Evolutionary conservation across 1,140 invertebrate species (phyloP), one percentile per base, ranked within the genome.

Genomic region (Metopolophium dirhodum): DNA sequence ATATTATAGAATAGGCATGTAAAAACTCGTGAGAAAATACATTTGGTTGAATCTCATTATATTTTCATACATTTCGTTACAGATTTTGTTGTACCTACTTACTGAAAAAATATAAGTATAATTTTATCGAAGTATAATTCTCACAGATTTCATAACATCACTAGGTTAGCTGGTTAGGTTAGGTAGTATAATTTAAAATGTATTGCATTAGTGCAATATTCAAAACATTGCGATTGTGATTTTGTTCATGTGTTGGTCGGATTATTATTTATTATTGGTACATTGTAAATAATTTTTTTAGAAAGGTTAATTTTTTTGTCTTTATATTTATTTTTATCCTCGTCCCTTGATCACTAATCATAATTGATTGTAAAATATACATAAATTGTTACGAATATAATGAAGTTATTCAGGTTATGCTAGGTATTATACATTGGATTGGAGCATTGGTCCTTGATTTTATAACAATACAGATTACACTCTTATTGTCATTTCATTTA

Each of bases 301-400:
- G 30, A n/a, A 68, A 18, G 30, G 61, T n/a, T 77, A 18, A 77
- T 77, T 77, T 77, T 30, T 77, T 77, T n/a, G 11, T 35, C 6
- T 77, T 77, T n/a, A 77, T 77, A 77, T n/a, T 77, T 77, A 77
- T n/a, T 77, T 14, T n/a, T 77, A 77, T 77, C n/a, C n/a, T n/a
- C 4, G 14, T n/a, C 6, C 14, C 61, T n/a, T 6, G 30, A 77
- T 77, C n/a, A 18, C 14, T n/a, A n/a, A 77, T 77, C 30, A 77
- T n/a, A n/a, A 35, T 35, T 77, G 61, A n/a, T n/a, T 77, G n/a
- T n/a, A 18, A 77, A 77, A n/a, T 77, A 77, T n/a, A 77, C 30
- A 18, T 77, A 18, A 77, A 77, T 77, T 77, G 14, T 77, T 77
- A 77, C n/a, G n/a, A 77, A 77, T 77, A n/a, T n/a, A 77, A n/a